A percentile compares a stretch with the other conserved stretches of the same genome.
Evolutionary conservation across 2,113 vertebrate species (phyloP).

Genomic region (Eolophus roseicapilla): DNA sequence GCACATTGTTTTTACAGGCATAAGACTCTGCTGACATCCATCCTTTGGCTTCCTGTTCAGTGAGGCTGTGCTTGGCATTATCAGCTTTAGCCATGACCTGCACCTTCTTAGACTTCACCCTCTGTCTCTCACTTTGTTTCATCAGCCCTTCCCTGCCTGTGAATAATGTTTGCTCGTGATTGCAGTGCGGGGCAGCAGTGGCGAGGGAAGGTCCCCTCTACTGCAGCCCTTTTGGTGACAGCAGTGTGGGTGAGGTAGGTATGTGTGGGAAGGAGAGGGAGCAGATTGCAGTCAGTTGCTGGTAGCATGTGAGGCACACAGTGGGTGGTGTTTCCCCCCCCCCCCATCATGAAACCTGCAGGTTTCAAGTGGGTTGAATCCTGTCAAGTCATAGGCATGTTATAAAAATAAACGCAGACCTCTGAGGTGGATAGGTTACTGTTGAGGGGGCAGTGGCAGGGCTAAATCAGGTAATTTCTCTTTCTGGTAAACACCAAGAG

Average conservation of each 20-base stretch:
- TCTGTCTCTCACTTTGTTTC: not conserved
- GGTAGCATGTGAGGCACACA: not conserved
- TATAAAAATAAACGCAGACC: constrained; percentile 45
- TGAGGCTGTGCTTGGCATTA: not conserved
- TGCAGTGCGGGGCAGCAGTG: fast-evolving
- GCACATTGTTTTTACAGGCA: not conserved
- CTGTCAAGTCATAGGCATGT: not conserved
- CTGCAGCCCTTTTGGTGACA: not conserved
- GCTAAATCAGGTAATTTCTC: constrained; percentile 27
- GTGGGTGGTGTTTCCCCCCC: not conserved
- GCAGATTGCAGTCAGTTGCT: not conserved
- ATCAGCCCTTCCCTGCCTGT: not conserved
- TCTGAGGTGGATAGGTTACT: not conserved
- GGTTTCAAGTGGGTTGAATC: constrained; percentile 34
- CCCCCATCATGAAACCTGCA: not conserved
- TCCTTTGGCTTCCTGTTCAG: constrained; percentile 19
- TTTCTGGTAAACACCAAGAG: not conserved
- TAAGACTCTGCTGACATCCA: not conserved
- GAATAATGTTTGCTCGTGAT: not conserved
- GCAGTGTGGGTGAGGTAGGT: not conserved
- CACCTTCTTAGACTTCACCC: not conserved
- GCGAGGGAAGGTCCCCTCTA: not conserved
- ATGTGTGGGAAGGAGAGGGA: not conserved
- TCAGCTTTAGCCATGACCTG: not conserved
- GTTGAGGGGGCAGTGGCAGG: not conserved